Evolutionary conservation across 2,113 vertebrate species (phyloP).

Genomic region (Setophaga coronata): DNA sequence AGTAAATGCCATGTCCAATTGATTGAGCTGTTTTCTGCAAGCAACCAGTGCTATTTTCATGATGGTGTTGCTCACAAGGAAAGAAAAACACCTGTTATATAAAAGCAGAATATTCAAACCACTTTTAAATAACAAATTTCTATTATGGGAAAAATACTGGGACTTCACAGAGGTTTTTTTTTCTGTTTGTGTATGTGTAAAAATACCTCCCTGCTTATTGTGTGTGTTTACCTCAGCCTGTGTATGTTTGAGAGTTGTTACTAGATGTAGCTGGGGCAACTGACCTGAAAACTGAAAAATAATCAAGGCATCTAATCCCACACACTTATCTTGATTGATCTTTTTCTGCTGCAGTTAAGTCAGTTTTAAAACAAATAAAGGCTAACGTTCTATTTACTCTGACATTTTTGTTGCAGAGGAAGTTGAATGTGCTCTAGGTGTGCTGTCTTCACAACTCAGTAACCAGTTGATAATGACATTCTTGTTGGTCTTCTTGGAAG

Average conservation of each 20-base stretch:
- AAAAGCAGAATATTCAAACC: not conserved
- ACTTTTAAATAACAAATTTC: not conserved
- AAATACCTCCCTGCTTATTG: not conserved
- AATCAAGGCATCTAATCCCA: too few relatives aligned
- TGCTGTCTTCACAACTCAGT: not conserved
- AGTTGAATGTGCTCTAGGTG: not conserved
- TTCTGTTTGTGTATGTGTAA: not conserved
- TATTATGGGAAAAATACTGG: not conserved
- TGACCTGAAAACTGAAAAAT: not conserved
- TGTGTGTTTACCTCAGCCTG: not conserved
- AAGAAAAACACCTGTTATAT: not conserved
- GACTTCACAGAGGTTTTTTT: not conserved
- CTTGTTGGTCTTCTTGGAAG: not conserved
- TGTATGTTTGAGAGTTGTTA: not conserved
- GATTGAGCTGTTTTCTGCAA: not conserved
- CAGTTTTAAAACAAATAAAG: not conserved
- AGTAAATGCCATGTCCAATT: not conserved
- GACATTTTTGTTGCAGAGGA: not conserved
- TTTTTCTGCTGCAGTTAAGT: not conserved
- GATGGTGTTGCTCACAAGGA: not conserved
- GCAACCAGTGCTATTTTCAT: not conserved
- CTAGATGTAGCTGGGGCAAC: not conserved
- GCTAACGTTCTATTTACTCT: not conserved
- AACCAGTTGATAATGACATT: not conserved
- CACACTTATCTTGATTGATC: too few relatives aligned